phyloP scores from a whole-genome alignment of 2,797 vertebrate genomes.

The Fistularia commersonii region DNA sequence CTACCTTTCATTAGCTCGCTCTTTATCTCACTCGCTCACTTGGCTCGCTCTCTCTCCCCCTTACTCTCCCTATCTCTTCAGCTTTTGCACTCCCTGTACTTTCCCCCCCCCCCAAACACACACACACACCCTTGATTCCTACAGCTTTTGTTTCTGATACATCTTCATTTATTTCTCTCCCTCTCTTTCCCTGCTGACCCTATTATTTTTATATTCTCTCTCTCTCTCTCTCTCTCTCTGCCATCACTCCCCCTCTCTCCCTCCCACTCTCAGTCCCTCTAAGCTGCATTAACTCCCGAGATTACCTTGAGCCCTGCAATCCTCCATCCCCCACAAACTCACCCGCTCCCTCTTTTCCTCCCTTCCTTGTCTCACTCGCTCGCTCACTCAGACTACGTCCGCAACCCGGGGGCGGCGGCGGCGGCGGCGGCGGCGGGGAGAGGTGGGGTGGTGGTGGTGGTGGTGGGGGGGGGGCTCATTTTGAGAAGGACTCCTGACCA shows the following conservation, averaged over 20 bases:
- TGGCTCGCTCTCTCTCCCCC: conserved; percentile 47
- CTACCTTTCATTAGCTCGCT: conserved; percentile 74
- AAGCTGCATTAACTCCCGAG: conserved; percentile 82
- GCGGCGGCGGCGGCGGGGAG: too few relatives aligned
- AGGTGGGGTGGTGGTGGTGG: too few relatives aligned
- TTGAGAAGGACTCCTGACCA: too few relatives aligned
- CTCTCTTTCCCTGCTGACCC: conserved; percentile 67
- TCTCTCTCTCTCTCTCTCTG: conserved; percentile 46
- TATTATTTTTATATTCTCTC: conserved; percentile 72
- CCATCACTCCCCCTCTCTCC: conserved; percentile 49
- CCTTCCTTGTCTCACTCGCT: conserved; percentile 46
- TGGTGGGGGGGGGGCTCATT: too few relatives aligned
- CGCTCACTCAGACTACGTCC: conserved; percentile 30
- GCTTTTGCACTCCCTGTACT: conserved; percentile 44
- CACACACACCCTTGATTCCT: conserved; percentile 30
- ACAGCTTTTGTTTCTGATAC: conserved; percentile 68
- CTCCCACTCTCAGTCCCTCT: conserved; percentile 72
- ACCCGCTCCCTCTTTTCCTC: conserved; percentile 42
- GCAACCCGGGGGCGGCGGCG: too few relatives aligned
- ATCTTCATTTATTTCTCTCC: conserved; percentile 68
- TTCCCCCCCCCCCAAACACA: conserved; percentile 15
- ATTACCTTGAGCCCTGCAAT: conserved; percentile 81
- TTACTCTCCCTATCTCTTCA: conserved; percentile 50
- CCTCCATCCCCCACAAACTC: conserved; percentile 68
- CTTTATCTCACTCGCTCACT: conserved; percentile 68